Conservation (phyloP, 1,140 invertebrate species). For the Ectropis grisescens region DNA sequence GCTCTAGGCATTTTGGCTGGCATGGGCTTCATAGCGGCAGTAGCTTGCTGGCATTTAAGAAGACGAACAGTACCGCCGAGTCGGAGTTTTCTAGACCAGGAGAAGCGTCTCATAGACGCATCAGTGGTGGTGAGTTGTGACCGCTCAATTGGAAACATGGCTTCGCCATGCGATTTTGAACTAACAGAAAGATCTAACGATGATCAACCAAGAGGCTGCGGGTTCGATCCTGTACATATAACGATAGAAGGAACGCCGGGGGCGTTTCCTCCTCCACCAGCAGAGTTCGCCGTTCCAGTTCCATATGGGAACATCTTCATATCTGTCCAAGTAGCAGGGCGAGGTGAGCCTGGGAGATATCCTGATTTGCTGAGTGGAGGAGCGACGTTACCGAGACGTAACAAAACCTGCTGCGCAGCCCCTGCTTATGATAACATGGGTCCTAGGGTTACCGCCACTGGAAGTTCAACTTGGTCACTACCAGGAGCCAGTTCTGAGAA, state of each 20-base stretch:
- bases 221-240: slow-evolving; percentile 73
- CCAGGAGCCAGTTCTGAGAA: slow-evolving; percentile 72
- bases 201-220: slow-evolving; percentile 48
- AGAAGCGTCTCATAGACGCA: slow-evolving; percentile 84
- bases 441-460: slow-evolving; percentile 87
- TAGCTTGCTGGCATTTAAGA: slow-evolving; percentile 53
- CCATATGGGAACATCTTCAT: slow-evolving; percentile 67
- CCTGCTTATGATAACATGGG: slow-evolving; percentile 91
- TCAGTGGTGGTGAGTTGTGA: slow-evolving; percentile 82
- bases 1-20: slow-evolving; percentile 49
- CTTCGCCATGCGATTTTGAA: slow-evolving; percentile 74
- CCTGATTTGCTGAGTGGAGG: slow-evolving; percentile 68
- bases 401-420: slow-evolving; percentile 45
- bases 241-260: slow-evolving; percentile 79
- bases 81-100: slow-evolving; percentile 86
- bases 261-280: slow-evolving; percentile 59
- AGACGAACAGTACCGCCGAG: slow-evolving; percentile 76
- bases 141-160: slow-evolving; percentile 68
- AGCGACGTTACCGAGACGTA: slow-evolving; percentile 47
- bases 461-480: slow-evolving; percentile 84
- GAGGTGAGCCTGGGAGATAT: slow-evolving; percentile 76
- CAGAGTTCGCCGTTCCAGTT: slow-evolving; percentile 59
- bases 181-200: slow-evolving; percentile 57
- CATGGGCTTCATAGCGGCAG: slow-evolving; percentile 50
- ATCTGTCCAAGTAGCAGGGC: slow-evolving; percentile 60